Percentiles rank a stretch among this genome's conserved stretches.
These are phyloP conservation scores for Percina caprodes DNA, from an alignment of 2,113 vertebrate species.

Conservation along the genomic window DNA sequence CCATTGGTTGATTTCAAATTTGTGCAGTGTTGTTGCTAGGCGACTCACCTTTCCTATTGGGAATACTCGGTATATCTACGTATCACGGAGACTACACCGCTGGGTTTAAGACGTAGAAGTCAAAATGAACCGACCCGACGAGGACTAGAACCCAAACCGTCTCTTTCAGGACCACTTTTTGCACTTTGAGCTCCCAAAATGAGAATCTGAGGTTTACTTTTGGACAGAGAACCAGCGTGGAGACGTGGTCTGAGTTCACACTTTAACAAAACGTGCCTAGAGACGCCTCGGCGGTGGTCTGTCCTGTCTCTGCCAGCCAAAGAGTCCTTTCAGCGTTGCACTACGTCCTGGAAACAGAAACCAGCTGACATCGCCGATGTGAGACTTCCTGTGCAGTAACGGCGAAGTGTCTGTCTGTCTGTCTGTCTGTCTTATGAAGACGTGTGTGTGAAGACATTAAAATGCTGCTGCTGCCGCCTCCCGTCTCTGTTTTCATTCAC, in stretches of 20 bases:
- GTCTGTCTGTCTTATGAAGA: background rate
- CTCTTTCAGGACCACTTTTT: background rate
- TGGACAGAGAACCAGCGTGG: background rate
- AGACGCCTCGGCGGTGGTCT: background rate
- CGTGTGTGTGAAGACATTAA: background rate
- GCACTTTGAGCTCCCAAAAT: background rate
- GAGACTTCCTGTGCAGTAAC: too few relatives aligned
- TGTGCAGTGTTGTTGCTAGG: too few relatives aligned
- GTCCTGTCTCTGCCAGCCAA: constrained; percentile 22
- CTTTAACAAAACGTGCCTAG: constrained; percentile 2
- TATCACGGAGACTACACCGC: too few relatives aligned
- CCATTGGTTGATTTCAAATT: too few relatives aligned
- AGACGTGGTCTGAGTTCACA: background rate
- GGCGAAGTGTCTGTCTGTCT: background rate
- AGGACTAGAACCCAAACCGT: too few relatives aligned
- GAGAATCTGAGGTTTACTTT: background rate
- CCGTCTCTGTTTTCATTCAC: background rate
- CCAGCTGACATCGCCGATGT: too few relatives aligned
- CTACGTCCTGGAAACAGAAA: background rate
- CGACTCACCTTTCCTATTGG: too few relatives aligned
- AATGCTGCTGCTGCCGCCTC: background rate
- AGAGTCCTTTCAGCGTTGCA: constrained; percentile 14
- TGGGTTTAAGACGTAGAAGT: too few relatives aligned
- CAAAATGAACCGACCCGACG: too few relatives aligned
- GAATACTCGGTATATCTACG: too few relatives aligned